Base-by-base conservation (phyloP, 1,140 invertebrate genomes). In the Neotoxoptera formosana region DNA sequence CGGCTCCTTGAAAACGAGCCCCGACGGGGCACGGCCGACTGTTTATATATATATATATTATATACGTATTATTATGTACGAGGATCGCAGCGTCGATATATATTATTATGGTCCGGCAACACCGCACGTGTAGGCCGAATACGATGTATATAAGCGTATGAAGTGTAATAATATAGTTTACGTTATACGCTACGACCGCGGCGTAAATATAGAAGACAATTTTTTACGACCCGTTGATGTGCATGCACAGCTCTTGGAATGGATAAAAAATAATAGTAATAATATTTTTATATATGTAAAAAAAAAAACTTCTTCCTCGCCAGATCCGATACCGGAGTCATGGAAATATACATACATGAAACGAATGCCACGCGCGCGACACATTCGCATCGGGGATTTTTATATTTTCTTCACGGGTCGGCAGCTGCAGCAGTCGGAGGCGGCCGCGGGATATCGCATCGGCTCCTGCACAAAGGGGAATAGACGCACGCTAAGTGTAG, bases 141-240 rank as follows among this genome's bases (percentile, higher is more conserved):
- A 67, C 25, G 56, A 51, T 90, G 17, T 20, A n/a, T n/a, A 0
- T 67, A n/a, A 67, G n/a, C 60, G 60, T 67, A 17, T n/a, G 41
- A 41, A 67, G 14, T 76, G 30, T n/a, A 76, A 67, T 67, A 67
- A 76, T n/a, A 84, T 84, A 84, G 83, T 84, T 84, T 84, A 84
- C 36, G 23, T 86, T 86, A 30, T 47, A 86, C 11, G 23, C 14
- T 76, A 76, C 41, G 41, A 25, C 9, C 23, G 4, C 7, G 41
- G 23, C 20, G 36, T 45, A 84, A 30, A n/a, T 51, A 51, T 30
- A 76, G 60, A 76, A 25, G 84, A 86, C 45, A 36, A 30, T 90
- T 67, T 90, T 90, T 90, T 90, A 90, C 56, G 53, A 90, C 41
- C 21, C 56, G 89, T 90, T 45, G 89, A 90, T 56, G 41, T 45